These are phyloP conservation scores for Morus bassanus DNA, from an alignment of 2,797 vertebrate species.

Conservation along the genomic window DNA sequence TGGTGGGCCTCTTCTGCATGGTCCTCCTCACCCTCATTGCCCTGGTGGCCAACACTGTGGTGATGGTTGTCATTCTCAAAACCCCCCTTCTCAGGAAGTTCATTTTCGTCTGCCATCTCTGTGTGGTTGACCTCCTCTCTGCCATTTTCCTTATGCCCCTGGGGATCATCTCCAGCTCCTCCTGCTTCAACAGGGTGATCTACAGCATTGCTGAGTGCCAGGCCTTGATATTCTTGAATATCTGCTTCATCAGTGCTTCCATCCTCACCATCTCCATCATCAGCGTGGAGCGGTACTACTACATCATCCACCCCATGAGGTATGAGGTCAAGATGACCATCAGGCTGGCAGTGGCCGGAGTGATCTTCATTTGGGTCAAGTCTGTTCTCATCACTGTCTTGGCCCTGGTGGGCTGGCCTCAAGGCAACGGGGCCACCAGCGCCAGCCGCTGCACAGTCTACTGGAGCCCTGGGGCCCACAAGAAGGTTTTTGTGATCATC, in stretches of 20 bases:
- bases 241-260: conserved; percentile 87
- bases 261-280: conserved; percentile 91
- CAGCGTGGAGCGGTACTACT: conserved; percentile 91
- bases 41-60: conserved; percentile 84
- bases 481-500: conserved; percentile 81
- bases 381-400: conserved; percentile 82
- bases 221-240: conserved; percentile 85
- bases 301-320: conserved; percentile 90
- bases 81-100: conserved; percentile 88
- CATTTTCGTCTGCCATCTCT: conserved; percentile 90
- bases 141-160: conserved; percentile 91
- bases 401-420: conserved; percentile 84
- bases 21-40: conserved; percentile 84
- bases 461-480: conserved; percentile 84
- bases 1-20: conserved; percentile 84
- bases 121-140: conserved; percentile 88
- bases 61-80: conserved; percentile 86
- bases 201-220: conserved; percentile 86
- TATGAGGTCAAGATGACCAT: conserved; percentile 90
- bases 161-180: conserved; percentile 85
- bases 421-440: conserved; percentile 76
- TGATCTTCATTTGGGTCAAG: conserved; percentile 85
- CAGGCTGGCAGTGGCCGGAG: conserved; percentile 79
- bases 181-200: conserved; percentile 80
- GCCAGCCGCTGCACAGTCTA: conserved; percentile 82